Evolutionary conservation across 2,797 vertebrate genomes (phyloP).

Genomic region (Parambassis ranga): DNA sequence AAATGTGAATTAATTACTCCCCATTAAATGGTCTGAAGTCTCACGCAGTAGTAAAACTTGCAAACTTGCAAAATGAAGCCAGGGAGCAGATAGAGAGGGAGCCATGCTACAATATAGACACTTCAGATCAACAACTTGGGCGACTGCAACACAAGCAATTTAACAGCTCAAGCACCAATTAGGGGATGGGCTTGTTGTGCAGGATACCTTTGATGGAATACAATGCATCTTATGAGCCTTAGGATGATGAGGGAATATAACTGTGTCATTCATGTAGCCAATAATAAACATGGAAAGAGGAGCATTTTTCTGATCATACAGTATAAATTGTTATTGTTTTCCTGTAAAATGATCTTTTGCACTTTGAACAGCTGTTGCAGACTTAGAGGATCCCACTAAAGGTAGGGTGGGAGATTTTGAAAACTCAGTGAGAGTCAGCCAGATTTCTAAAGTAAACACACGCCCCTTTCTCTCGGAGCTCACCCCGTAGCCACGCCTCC

Average conservation of each 20-base stretch:
- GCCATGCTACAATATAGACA: slow-evolving; percentile 4
- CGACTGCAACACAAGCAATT: slow-evolving; percentile 47
- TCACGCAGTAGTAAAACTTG: background rate
- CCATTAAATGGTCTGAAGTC: background rate
- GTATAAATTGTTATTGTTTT: background rate
- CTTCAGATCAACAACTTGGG: slow-evolving; percentile 24
- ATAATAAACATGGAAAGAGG: background rate
- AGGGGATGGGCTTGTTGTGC: slow-evolving; percentile 55
- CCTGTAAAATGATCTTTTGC: background rate
- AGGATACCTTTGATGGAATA: slow-evolving; percentile 60
- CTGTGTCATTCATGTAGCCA: background rate
- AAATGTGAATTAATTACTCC: slow-evolving; percentile 7
- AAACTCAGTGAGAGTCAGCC: no score
- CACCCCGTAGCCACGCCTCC: no score
- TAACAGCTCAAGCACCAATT: slow-evolving; percentile 65
- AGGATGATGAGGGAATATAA: slow-evolving; percentile 18
- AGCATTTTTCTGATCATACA: background rate
- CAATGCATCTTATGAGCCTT: slow-evolving; percentile 41
- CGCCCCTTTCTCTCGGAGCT: no score
- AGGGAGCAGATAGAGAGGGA: background rate
- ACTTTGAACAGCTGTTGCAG: no score
- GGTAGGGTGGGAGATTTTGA: no score
- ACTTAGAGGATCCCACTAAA: no score
- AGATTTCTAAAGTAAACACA: no score
- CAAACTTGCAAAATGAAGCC: background rate